Percentiles rank a stretch among this genome's conserved stretches.
phyloP scores from a whole-genome alignment of 2,113 vertebrate genomes.

The Cryptomyrus ogoouensis region DNA sequence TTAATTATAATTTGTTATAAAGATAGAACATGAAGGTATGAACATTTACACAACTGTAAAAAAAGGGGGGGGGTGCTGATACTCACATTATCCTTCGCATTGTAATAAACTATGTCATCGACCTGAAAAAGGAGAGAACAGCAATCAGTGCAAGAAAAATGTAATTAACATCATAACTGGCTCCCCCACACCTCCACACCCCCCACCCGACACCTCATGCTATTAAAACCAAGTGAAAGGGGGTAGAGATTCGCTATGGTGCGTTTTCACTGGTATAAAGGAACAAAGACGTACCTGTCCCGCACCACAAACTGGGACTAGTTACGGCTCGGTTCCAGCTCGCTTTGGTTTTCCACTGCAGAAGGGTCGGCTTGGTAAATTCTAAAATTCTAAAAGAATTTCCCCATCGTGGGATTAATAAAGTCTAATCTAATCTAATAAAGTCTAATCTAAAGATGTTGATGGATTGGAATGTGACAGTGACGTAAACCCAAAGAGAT shows the following conservation, averaged over 20 bases:
- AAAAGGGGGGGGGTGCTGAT: neutral
- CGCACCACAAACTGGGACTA: neutral
- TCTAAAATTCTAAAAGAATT: too few species aligned
- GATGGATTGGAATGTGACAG: neutral
- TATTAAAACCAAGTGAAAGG: neutral
- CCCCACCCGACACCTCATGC: neutral
- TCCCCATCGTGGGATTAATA: too few species aligned
- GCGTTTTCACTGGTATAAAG: neutral
- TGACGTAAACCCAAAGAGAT: neutral
- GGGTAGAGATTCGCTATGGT: neutral
- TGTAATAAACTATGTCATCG: conserved; percentile 89
- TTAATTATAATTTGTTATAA: neutral
- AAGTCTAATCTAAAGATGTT: too few species aligned
- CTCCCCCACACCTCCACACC: neutral
- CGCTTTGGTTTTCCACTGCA: neutral
- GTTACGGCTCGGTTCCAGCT: neutral
- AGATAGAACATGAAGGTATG: neutral
- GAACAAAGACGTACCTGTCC: neutral
- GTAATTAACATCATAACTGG: neutral
- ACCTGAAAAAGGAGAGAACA: conserved; percentile 62
- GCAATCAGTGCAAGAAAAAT: neutral
- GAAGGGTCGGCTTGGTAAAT: neutral
- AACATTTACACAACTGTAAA: neutral
- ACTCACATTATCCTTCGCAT: conserved; percentile 91
- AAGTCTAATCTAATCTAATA: too few species aligned